A percentile compares a stretch with the other conserved stretches of the same genome.
phyloP scores from a whole-genome alignment of 2,797 vertebrate genomes.

The Myotis findleyi region DNA sequence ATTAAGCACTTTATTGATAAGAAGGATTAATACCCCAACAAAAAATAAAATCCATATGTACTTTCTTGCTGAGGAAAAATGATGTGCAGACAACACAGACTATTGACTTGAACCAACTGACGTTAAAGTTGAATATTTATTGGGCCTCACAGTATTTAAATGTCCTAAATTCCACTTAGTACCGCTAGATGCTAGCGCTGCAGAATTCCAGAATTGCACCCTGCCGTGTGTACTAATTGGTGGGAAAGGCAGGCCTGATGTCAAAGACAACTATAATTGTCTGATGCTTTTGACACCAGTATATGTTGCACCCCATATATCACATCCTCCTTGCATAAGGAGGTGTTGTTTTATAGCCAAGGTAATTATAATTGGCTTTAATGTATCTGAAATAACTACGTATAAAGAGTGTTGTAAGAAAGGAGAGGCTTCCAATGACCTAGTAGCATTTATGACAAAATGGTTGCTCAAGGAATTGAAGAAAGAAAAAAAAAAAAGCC shows the following conservation, averaged over 20 bases:
- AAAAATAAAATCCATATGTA: conserved; percentile 77
- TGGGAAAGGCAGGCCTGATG: conserved; percentile 87
- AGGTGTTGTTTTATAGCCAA: conserved; percentile 87
- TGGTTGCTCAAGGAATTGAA: conserved; percentile 51
- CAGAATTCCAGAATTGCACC: conserved; percentile 88
- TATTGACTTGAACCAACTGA: conserved; percentile 82
- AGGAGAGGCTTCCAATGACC: conserved; percentile 81
- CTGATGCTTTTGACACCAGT: conserved; percentile 88
- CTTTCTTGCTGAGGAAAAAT: conserved; percentile 77
- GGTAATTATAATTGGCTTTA: conserved; percentile 89
- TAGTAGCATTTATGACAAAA: conserved; percentile 79
- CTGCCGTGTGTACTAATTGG: conserved; percentile 89
- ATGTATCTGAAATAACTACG: conserved; percentile 85
- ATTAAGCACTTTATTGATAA: conserved; percentile 82
- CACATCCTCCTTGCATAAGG: conserved; percentile 77
- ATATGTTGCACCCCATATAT: conserved; percentile 83
- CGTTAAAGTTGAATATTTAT: conserved; percentile 78
- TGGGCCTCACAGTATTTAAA: conserved; percentile 80
- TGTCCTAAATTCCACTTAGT: conserved; percentile 84
- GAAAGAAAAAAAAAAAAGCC: conserved; percentile 60
- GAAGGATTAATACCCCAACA: conserved; percentile 77
- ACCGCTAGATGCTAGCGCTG: conserved; percentile 77
- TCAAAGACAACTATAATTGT: conserved; percentile 90
- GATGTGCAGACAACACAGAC: conserved; percentile 65
- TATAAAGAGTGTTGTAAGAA: conserved; percentile 81